Base-by-base conservation (phyloP, 2,888 invertebrate genomes). In the Diplazon laetatorius region DNA sequence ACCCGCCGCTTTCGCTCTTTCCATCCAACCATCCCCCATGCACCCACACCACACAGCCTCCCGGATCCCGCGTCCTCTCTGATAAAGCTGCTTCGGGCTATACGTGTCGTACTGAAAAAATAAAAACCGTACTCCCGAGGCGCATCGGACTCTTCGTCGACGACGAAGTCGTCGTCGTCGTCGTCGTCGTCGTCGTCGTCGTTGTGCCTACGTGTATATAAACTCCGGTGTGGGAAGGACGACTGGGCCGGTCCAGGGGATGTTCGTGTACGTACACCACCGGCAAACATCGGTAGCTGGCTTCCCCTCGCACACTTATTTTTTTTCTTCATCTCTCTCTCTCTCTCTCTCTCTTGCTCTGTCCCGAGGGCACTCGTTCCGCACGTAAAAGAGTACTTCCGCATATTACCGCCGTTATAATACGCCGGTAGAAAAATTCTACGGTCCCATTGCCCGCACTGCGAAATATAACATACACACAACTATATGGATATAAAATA, bases 351-450 rank as follows among this genome's bases (percentile, higher is more conserved):
- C 55, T 39, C 55, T 35, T 48, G 46, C 50, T 72, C 42, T 66
- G 57, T 76, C 79, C 75, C 79, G 59, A 79, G 79, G 79, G 79
- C 48, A 50, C 72, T 75, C 68, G 75, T 72, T 50, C 55, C 68
- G 63, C 79, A 63, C 68, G 71, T 72, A 76, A 79, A 72, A 79
- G 68, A 68, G 59, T 76, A 75, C 75, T 79, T 75, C 63, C 70
- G 63, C 59, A 63, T 76, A 72, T 79, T 78, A 72, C 79, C n/a
- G 72, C 72, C 72, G 62, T 72, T 72, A 76, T 76, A 68, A 79
- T 76, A 76, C 75, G 78, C 46, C 60, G 57, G 39, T 42, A 63
- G 68, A 76, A 79, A 79, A 79, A 76, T 72, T 71, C 50, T 76
- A 63, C 75, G 44, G 46, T 48, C 46, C 48, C 35, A 16, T 10